A percentile compares a stretch with the other conserved stretches of the same genome.
Evolutionary conservation across 2,797 vertebrate species (phyloP).

Genomic region (Schizopygopsis pylzovi): DNA sequence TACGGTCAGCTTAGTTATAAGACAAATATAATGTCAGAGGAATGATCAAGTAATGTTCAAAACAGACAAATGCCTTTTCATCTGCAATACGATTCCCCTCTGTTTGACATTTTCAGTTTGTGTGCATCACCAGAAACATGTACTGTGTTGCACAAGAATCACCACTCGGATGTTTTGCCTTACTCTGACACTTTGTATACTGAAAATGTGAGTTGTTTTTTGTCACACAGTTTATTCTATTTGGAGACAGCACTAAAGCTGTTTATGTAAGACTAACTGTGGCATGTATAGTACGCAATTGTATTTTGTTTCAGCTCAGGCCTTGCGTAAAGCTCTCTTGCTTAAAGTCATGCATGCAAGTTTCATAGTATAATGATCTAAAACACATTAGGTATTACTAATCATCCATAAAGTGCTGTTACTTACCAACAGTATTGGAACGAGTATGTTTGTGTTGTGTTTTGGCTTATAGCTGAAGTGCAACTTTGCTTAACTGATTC

Average conservation of each 20-base stretch:
- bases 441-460: neutral
- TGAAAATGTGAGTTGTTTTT: slow-evolving; percentile 35
- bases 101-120: neutral
- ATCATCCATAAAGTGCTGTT: neutral
- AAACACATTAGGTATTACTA: neutral
- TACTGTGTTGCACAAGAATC: slow-evolving; percentile 29
- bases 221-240: slow-evolving; percentile 28
- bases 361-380: neutral
- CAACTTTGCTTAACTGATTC: slow-evolving; percentile 7
- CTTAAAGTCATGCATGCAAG: neutral
- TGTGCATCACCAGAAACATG: neutral
- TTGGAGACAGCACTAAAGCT: slow-evolving; percentile 12
- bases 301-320: neutral
- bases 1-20: slow-evolving; percentile 14
- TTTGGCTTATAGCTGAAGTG: neutral
- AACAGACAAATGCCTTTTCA: neutral
- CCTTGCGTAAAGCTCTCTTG: neutral
- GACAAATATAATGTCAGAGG: neutral
- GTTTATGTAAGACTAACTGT: slow-evolving; percentile 12
- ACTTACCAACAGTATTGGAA: neutral
- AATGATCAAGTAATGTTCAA: neutral
- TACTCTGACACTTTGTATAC: slow-evolving; percentile 20
- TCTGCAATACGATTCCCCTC: neutral
- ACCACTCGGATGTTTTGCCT: neutral
- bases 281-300: neutral